Conservation (phyloP, 2,888 invertebrate genomes). For the Oscheius sp. region DNA sequence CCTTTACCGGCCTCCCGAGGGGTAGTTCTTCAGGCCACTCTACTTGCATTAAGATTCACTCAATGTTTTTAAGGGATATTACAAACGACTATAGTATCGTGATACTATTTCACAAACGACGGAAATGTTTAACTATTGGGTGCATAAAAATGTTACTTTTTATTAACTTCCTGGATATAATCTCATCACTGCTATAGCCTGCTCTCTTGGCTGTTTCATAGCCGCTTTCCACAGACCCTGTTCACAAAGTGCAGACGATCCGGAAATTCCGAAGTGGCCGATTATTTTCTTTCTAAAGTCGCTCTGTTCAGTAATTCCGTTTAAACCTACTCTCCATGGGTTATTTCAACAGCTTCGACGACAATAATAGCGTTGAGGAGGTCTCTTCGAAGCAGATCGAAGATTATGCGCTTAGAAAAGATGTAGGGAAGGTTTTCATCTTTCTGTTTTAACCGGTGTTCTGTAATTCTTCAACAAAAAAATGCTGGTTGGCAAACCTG, state of each 20-base stretch:
- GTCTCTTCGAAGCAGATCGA: constrained; percentile 18
- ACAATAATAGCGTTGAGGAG: constrained; percentile 1
- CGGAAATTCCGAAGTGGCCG: constrained; percentile 25
- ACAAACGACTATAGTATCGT: too few species aligned
- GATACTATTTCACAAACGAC: too few species aligned
- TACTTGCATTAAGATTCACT: too few species aligned
- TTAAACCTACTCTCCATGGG: constrained; percentile 16
- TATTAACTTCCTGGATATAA: constrained; percentile 9
- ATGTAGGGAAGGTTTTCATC: constrained; percentile 3
- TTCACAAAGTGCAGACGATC: constrained; percentile 10
- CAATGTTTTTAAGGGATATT: too few species aligned
- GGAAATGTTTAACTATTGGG: too few species aligned
- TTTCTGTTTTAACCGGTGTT: constrained; percentile 4
- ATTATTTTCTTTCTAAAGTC: constrained; percentile 1
- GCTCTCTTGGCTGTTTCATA: constrained; percentile 6
- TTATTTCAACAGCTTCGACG: constrained; percentile 15
- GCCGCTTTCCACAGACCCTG: constrained; percentile 16
- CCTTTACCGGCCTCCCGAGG: too few species aligned
- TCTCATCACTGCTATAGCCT: neutral
- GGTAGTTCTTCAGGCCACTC: too few species aligned
- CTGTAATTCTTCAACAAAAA: constrained; percentile 18
- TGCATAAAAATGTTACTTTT: too few species aligned
- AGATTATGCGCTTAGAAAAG: constrained; percentile 22
- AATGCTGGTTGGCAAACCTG: constrained; percentile 1
- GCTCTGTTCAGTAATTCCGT: neutral